Conservation (phyloP, 2,113 vertebrate genomes). For the Corythornis vintsioides region DNA sequence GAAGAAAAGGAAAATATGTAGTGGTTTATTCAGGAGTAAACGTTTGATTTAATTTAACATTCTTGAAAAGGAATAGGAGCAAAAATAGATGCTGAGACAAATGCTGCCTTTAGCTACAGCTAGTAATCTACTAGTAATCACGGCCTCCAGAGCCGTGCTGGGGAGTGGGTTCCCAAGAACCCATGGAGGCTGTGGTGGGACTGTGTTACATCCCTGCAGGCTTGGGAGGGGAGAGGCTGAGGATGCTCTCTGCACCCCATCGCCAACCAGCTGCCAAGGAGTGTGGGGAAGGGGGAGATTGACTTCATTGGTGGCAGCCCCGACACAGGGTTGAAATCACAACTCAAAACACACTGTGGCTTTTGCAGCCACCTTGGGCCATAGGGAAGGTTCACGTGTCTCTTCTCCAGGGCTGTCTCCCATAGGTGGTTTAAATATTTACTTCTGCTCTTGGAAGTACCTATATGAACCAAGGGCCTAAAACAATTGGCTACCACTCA, state of each 20-base stretch:
- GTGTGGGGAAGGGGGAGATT: not conserved
- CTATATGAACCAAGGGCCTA: not conserved
- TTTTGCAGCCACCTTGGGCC: not conserved
- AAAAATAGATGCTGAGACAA: slow-evolving; percentile 8
- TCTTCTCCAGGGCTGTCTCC: not conserved
- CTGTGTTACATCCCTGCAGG: not conserved
- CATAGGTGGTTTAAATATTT: not conserved
- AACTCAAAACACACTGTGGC: accelerated
- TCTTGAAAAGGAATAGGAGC: not conserved
- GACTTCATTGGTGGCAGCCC: not conserved
- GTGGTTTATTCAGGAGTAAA: slow-evolving; percentile 7
- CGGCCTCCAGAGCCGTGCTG: accelerated
- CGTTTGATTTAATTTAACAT: slow-evolving; percentile 17
- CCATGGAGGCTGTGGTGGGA: not conserved
- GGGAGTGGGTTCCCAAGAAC: not conserved
- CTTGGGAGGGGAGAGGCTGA: not conserved
- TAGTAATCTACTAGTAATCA: not conserved
- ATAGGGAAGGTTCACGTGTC: not conserved
- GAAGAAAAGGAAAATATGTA: not conserved
- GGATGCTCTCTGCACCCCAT: too few relatives aligned
- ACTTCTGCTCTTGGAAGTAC: not conserved
- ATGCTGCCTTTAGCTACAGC: not conserved
- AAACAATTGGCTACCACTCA: not conserved
- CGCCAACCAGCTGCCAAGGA: not conserved
- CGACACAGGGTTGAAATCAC: not conserved